phyloP scores from a whole-genome alignment of 2,888 invertebrate genomes.

The Tenthredo mesomela region DNA sequence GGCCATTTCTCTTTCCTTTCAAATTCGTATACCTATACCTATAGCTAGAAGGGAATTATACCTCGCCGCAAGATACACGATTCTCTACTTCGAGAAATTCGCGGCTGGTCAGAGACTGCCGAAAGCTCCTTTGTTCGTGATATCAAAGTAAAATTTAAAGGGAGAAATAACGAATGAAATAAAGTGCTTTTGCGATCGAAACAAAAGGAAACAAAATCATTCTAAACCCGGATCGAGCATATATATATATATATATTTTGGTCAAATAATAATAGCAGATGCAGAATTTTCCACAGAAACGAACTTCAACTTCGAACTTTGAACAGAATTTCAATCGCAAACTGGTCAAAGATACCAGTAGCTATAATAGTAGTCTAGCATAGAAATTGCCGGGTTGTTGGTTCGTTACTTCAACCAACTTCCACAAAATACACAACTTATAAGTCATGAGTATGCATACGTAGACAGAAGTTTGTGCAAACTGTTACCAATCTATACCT shows the following conservation, averaged over 20 bases:
- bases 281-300: neutral
- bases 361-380: neutral
- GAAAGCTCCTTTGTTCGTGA: conserved; percentile 13
- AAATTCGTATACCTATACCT: neutral
- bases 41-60: neutral
- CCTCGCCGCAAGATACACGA: neutral
- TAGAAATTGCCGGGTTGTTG: neutral
- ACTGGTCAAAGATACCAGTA: neutral
- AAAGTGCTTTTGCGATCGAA: neutral
- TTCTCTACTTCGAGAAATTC: neutral
- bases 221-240: neutral
- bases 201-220: neutral
- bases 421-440: neutral
- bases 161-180: neutral
- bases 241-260: no score
- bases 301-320: neutral
- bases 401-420: neutral
- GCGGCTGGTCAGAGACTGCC: conserved; percentile 4
- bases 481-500: neutral
- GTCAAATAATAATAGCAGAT: neutral
- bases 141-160: conserved; percentile 1
- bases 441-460: neutral
- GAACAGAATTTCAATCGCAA: neutral
- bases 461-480: neutral
- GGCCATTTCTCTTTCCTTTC: neutral